phyloP scores from a whole-genome alignment of 2,113 vertebrate species.

The Noctilio leporinus region DNA sequence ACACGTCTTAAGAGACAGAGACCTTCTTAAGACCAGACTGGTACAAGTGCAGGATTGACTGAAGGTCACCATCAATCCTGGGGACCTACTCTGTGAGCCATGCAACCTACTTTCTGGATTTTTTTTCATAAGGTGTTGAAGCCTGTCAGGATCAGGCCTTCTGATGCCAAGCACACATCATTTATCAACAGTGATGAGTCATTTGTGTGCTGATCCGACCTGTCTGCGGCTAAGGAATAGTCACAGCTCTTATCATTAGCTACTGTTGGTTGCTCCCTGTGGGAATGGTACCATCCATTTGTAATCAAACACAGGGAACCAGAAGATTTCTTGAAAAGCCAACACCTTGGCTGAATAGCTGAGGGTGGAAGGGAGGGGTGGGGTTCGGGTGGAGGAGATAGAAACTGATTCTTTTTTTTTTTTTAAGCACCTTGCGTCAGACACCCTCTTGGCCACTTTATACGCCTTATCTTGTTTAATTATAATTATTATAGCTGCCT shows the following conservation, averaged over 20 bases:
- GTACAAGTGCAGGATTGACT: constrained; percentile 24
- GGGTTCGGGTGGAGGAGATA: not conserved
- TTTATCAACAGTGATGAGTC: constrained; percentile 66
- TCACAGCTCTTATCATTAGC: constrained; percentile 58
- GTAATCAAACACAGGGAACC: constrained; percentile 25
- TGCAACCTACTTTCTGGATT: not conserved
- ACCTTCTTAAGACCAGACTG: constrained; percentile 29
- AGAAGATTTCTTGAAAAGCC: constrained; percentile 53
- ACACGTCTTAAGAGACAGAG: constrained; percentile 31
- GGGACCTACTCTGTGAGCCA: not conserved
- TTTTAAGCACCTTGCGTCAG: constrained; percentile 43
- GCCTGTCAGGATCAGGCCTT: constrained; percentile 36
- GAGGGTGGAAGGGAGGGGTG: not conserved
- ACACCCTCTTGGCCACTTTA: constrained; percentile 25
- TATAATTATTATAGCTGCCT: constrained; percentile 27
- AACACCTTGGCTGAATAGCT: constrained; percentile 24
- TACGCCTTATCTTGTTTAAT: constrained; percentile 47
- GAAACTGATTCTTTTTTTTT: not conserved
- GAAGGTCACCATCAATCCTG: constrained; percentile 26
- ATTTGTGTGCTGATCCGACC: constrained; percentile 61
- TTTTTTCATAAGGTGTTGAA: constrained; percentile 42
- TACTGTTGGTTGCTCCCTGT: constrained; percentile 63
- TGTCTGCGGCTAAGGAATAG: constrained; percentile 42
- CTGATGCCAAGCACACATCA: constrained; percentile 48
- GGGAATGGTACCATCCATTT: constrained; percentile 9